phyloP scores from a whole-genome alignment of 2,113 vertebrate species.

The Chauna torquata region DNA sequence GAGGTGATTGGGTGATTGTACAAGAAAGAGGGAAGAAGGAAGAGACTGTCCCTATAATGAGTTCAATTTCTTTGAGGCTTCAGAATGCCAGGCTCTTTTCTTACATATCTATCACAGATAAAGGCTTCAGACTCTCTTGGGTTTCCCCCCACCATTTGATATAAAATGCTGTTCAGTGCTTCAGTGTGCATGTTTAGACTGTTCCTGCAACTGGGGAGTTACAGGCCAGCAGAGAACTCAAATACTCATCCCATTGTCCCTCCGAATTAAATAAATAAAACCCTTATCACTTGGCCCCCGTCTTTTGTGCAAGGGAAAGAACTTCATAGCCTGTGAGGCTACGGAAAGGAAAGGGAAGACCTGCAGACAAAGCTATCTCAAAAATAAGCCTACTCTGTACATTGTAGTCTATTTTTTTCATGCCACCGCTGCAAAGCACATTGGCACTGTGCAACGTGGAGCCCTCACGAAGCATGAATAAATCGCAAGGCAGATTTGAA shows the following conservation, averaged over 20 bases:
- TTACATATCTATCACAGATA: not conserved
- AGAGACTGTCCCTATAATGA: not conserved
- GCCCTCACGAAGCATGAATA: not conserved
- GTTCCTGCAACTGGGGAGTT: not conserved
- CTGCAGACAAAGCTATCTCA: slow-evolving; percentile 41
- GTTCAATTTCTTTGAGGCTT: slow-evolving; percentile 7
- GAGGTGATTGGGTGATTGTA: not conserved
- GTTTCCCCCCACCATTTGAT: not conserved
- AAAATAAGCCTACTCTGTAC: not conserved
- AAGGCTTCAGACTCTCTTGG: not conserved
- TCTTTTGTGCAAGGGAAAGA: not conserved
- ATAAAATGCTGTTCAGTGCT: not conserved
- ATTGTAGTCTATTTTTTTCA: not conserved
- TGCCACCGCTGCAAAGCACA: not conserved
- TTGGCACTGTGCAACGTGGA: not conserved
- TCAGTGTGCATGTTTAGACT: not conserved
- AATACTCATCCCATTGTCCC: not conserved
- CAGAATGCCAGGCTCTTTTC: slow-evolving; percentile 21
- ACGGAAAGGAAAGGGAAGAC: not conserved
- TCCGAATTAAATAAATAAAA: not conserved
- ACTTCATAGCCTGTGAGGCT: not conserved
- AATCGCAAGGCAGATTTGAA: not conserved
- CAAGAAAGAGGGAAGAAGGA: not conserved
- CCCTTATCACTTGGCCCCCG: not conserved
- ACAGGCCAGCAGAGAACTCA: not conserved